These are phyloP conservation scores for Cyanoderma ruficeps DNA, from an alignment of 2,113 vertebrate species.

Conservation along the genomic window DNA sequence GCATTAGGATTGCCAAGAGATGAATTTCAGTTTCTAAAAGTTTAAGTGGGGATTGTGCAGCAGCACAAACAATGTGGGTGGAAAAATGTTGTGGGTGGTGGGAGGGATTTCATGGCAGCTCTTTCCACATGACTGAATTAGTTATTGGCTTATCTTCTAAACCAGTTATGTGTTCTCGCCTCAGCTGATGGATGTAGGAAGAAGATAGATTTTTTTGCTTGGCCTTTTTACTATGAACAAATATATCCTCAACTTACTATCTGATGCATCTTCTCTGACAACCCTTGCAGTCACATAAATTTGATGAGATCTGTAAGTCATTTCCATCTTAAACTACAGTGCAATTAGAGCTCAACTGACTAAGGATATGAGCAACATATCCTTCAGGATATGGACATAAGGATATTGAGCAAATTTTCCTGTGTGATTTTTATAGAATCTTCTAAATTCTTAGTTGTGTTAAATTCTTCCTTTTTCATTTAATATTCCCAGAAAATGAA, in stretches of 20 bases:
- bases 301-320: slow-evolving; percentile 42
- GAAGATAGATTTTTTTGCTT: slow-evolving; percentile 40
- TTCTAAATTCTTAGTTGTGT: not conserved
- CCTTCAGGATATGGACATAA: not conserved
- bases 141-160: slow-evolving; percentile 67
- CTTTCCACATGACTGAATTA: slow-evolving; percentile 66
- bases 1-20: slow-evolving; percentile 38
- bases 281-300: slow-evolving; percentile 42
- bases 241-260: slow-evolving; percentile 44
- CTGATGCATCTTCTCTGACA: slow-evolving; percentile 50
- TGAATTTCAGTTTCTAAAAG: slow-evolving; percentile 61
- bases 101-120: slow-evolving; percentile 63
- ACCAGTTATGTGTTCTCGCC: slow-evolving; percentile 47
- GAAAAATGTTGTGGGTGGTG: slow-evolving; percentile 64
- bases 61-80: slow-evolving; percentile 68
- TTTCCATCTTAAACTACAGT: slow-evolving; percentile 40
- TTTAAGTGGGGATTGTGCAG: slow-evolving; percentile 59
- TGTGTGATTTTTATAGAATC: slow-evolving; percentile 20
- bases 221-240: slow-evolving; percentile 51
- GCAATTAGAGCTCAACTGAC: slow-evolving; percentile 43
- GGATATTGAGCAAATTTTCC: slow-evolving; percentile 10
- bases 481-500: not conserved
- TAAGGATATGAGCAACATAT: not conserved
- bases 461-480: not conserved
- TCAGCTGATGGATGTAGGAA: slow-evolving; percentile 56